Conservation (phyloP, 1,140 invertebrate species). For the Andricus grossulariae region DNA sequence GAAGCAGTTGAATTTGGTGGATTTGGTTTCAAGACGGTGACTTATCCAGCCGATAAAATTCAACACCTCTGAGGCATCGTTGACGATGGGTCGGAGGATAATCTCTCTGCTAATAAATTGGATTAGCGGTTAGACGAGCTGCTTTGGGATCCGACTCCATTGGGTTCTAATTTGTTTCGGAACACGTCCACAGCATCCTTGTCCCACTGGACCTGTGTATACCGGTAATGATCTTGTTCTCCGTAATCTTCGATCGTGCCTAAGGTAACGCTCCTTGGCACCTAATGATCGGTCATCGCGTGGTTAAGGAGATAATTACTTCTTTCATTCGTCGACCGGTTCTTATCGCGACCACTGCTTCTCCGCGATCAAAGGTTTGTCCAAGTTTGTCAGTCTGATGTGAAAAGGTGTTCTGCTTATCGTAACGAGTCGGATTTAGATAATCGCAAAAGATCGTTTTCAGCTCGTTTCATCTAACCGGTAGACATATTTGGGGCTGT, state of each 20-base stretch:
- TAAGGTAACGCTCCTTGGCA: constrained; percentile 9
- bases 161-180: constrained; percentile 50
- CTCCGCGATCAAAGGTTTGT: background rate
- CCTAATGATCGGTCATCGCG: constrained; percentile 45
- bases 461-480: constrained; percentile 4
- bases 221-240: constrained; percentile 48
- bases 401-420: constrained; percentile 12
- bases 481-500: background rate
- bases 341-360: constrained; percentile 9
- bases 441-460: background rate
- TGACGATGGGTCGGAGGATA: constrained; percentile 51
- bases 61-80: constrained; percentile 49
- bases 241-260: constrained; percentile 32
- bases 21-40: constrained; percentile 54
- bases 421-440: constrained; percentile 1
- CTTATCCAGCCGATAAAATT: constrained; percentile 54
- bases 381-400: background rate
- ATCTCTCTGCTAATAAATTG: constrained; percentile 50
- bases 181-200: constrained; percentile 35
- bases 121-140: constrained; percentile 56
- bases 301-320: constrained; percentile 41
- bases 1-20: constrained; percentile 23
- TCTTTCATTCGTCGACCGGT: constrained; percentile 22
- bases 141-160: constrained; percentile 51
- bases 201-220: constrained; percentile 33